phyloP scores from a whole-genome alignment of 2,113 vertebrate genomes.

The Butastur rufipennis region DNA sequence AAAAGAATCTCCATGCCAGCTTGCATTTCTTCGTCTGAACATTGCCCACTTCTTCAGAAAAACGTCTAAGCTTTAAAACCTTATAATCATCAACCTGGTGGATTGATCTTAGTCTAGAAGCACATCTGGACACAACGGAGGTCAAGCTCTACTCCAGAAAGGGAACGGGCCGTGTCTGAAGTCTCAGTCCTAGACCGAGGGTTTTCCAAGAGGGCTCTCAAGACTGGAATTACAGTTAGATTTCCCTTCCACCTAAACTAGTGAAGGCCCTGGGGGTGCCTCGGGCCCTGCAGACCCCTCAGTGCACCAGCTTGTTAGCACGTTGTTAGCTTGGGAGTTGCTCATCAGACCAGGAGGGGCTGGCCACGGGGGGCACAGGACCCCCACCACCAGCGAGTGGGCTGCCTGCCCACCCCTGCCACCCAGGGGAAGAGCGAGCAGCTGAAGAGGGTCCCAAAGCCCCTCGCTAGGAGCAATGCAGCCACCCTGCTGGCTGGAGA shows the following conservation, averaged over 20 bases:
- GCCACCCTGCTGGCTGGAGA: not conserved
- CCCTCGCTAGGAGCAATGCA: not conserved
- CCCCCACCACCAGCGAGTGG: fast-evolving
- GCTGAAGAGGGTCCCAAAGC: not conserved
- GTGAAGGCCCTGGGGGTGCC: not conserved
- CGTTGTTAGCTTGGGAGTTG: too few species aligned
- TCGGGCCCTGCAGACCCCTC: not conserved
- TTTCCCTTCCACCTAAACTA: not conserved
- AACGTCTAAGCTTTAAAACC: not conserved
- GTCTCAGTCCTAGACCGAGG: not conserved
- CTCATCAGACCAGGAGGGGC: too few species aligned
- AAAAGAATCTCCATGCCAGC: not conserved
- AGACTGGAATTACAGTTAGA: not conserved
- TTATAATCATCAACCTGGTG: not conserved
- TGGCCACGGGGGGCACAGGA: too few species aligned
- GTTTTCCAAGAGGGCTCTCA: not conserved
- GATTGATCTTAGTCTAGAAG: not conserved
- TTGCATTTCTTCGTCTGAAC: not conserved
- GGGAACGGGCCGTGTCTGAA: not conserved
- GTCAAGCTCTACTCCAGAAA: not conserved
- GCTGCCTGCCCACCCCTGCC: not conserved
- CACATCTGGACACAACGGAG: not conserved
- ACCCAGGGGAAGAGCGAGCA: not conserved
- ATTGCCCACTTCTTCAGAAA: not conserved
- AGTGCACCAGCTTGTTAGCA: not conserved